Evolutionary conservation across 2,888 invertebrate genomes (phyloP), one percentile per base, ranked within the genome.

Genomic region (Eulithis prunata): DNA sequence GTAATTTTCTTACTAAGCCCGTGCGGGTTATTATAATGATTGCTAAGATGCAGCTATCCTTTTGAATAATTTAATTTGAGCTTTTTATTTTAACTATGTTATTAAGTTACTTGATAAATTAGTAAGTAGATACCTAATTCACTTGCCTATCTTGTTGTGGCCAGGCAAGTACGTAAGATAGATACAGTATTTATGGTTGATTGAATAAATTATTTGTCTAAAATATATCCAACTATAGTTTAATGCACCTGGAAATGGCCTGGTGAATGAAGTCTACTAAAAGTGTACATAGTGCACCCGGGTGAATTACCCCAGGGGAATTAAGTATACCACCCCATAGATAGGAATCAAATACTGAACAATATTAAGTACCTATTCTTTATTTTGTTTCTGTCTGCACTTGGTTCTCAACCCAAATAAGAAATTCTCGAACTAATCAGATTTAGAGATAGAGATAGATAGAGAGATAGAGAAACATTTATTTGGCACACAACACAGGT

Each of bases 401-500:
- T 36, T 46, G 57, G 53, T 63, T 21, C 38, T 63, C 12, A 53
- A 62, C 45, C 62, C 54, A 57, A 66, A 57, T 47, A 53, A 61
- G 32, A 66, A 54, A 58, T 66, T 46, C 46, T 54, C 28, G 32
- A 28, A 57, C 68, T 68, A 63, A 63, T 57, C 72, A 47, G 67
- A 73, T n/a, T n/a, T n/a, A n/a, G n/a, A n/a, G n/a, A n/a, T n/a
- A n/a, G n/a, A n/a, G n/a, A n/a, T n/a, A n/a, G n/a, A n/a, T n/a
- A n/a, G n/a, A n/a, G n/a, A n/a, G n/a, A n/a, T n/a, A n/a, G n/a
- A n/a, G n/a, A n/a, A n/a, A n/a, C n/a, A n/a, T n/a, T n/a, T n/a
- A n/a, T n/a, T n/a, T n/a, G n/a, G n/a, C n/a, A n/a, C n/a, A n/a
- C n/a, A n/a, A n/a, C n/a, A n/a, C n/a, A n/a, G n/a, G n/a, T n/a